These are phyloP conservation scores for Drosophila lacertosa DNA, from an alignment of 1,140 invertebrate genomes.

Conservation along the genomic window DNA sequence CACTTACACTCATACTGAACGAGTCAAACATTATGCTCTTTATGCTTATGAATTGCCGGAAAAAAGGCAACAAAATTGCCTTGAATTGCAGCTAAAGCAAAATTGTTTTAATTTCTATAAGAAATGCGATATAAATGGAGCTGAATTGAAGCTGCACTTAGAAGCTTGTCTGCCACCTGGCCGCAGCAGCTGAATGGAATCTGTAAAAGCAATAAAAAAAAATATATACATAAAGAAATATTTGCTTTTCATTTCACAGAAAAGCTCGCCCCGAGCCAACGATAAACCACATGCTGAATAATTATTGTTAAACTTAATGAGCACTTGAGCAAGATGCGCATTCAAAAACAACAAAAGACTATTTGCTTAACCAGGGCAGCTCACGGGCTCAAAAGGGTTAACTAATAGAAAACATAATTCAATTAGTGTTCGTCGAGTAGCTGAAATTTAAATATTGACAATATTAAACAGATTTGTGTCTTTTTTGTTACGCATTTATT, in stretches of 20 bases:
- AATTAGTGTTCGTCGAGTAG: too few relatives aligned
- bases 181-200: background rate
- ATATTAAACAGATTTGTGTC: too few relatives aligned
- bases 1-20: slow-evolving; percentile 16
- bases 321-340: background rate
- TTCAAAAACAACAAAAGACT: background rate
- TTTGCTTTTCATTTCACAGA: background rate
- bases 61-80: slow-evolving; percentile 56
- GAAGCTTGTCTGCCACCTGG: background rate
- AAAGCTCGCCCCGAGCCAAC: background rate
- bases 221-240: background rate
- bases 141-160: slow-evolving; percentile 1
- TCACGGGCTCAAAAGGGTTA: background rate
- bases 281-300: background rate
- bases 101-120: slow-evolving; percentile 29
- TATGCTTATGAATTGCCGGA: slow-evolving; percentile 52
- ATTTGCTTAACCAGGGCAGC: background rate
- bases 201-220: background rate
- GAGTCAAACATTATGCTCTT: slow-evolving; percentile 51
- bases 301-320: background rate
- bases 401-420: too few relatives aligned
- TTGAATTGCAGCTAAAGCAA: slow-evolving; percentile 43
- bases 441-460: too few relatives aligned
- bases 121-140: slow-evolving; percentile 10
- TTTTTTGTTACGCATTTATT: too few relatives aligned